Evolutionary conservation across 2,113 vertebrate species (phyloP).

Genomic region (Stegastes partitus): DNA sequence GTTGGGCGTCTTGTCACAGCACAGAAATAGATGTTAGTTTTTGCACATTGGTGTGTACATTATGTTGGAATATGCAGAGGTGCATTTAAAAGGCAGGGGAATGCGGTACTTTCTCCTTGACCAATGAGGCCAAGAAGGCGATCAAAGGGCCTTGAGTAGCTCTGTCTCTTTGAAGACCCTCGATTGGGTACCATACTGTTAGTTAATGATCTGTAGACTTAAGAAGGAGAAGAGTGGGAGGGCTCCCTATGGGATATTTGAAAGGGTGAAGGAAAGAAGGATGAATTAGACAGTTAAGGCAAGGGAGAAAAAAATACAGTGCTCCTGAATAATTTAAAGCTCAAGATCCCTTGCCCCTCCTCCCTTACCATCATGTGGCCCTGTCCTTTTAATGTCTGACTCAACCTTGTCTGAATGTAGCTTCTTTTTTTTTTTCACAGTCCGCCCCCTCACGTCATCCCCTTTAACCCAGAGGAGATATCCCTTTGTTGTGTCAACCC

Average conservation of each 20-base stretch:
- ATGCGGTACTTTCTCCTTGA: constrained; percentile 66
- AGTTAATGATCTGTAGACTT: constrained; percentile 78
- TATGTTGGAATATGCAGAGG: constrained; percentile 51
- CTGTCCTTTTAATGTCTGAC: constrained; percentile 55
- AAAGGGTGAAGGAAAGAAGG: constrained; percentile 58
- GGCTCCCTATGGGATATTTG: constrained; percentile 61
- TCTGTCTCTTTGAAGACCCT: constrained; percentile 77
- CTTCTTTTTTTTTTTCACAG: constrained; percentile 27
- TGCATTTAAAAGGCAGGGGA: constrained; percentile 21
- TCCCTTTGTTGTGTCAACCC: constrained; percentile 72
- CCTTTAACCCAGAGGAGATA: constrained; percentile 63
- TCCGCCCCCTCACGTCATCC: constrained; percentile 46
- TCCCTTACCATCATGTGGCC: constrained; percentile 13
- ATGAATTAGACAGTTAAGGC: constrained; percentile 67
- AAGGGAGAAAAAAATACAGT: constrained; percentile 52
- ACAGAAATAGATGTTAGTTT: constrained; percentile 27
- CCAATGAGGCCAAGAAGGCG: constrained; percentile 64
- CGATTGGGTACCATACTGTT: constrained; percentile 60
- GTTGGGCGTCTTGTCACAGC: constrained; percentile 43
- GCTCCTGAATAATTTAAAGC: constrained; percentile 80
- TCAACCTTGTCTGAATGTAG: constrained; percentile 71
- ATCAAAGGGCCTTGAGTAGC: constrained; percentile 75
- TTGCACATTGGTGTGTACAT: constrained; percentile 51
- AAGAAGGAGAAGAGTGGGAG: constrained; percentile 63
- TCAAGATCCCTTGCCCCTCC: constrained; percentile 35